These are phyloP conservation scores for Syrphus vitripennis DNA, from an alignment of 2,888 invertebrate genomes.

Conservation along the genomic window DNA sequence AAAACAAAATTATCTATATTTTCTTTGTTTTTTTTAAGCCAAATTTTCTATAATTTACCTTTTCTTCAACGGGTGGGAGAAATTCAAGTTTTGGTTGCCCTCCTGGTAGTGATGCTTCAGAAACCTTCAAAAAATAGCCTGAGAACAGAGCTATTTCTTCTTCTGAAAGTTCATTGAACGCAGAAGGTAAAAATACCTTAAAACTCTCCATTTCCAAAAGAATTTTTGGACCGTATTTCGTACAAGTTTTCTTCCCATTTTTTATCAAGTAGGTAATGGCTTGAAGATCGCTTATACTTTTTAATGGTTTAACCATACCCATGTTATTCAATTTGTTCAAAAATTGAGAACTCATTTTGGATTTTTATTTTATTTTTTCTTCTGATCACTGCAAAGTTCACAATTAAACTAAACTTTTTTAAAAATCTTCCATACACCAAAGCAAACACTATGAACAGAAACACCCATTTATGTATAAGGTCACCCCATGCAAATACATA, in stretches of 20 bases:
- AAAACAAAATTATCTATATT: not conserved
- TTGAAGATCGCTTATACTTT: not conserved
- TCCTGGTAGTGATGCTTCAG: no score
- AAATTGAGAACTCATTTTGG: not conserved
- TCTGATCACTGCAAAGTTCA: not conserved
- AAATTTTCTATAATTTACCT: no score
- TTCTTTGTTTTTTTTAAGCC: not conserved
- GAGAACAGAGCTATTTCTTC: no score
- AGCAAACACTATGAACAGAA: no score
- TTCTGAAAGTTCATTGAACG: no score
- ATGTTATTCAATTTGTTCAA: not conserved
- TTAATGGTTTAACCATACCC: no score
- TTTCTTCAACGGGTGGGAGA: no score
- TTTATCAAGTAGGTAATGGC: not conserved
- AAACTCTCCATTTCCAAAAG: not conserved
- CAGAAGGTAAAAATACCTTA: no score
- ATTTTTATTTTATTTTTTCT: not conserved
- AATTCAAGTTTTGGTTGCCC: no score
- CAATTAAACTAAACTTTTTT: not conserved
- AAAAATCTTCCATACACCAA: no score
- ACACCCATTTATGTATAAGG: not conserved
- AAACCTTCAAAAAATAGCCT: no score
- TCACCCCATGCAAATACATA: no score
- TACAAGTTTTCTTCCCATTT: not conserved
- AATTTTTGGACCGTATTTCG: not conserved